phyloP scores from a whole-genome alignment of 2,888 invertebrate species.

The Epicampocera succincta region DNA sequence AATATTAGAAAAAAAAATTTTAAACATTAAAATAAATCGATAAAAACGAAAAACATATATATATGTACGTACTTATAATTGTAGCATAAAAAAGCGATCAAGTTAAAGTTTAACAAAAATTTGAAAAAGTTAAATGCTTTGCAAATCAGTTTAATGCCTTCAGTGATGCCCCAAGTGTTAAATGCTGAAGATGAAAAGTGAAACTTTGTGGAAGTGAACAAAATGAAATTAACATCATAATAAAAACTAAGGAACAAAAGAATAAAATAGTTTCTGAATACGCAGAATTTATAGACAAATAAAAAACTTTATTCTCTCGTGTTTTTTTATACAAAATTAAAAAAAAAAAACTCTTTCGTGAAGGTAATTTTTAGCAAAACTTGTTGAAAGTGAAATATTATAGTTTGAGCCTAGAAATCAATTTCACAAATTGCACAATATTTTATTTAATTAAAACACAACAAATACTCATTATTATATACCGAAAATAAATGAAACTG shows the following conservation, averaged over 20 bases:
- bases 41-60: too few species aligned
- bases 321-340: not conserved
- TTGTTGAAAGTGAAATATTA: constrained; percentile 51
- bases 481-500: not conserved
- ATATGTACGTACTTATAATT: too few species aligned
- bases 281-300: constrained; percentile 14
- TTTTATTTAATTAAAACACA: not conserved
- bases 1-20: too few species aligned
- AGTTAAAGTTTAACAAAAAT: constrained; percentile 22
- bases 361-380: constrained; percentile 48
- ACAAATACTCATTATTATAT: not conserved
- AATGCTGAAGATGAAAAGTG: constrained; percentile 47
- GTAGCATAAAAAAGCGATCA: too few species aligned
- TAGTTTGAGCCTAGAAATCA: not conserved
- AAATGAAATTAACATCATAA: constrained; percentile 59
- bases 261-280: constrained; percentile 27
- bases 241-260: constrained; percentile 15
- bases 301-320: not conserved
- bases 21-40: too few species aligned
- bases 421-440: constrained; percentile 41
- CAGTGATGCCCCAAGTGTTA: constrained; percentile 3
- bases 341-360: constrained; percentile 23
- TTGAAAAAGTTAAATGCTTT: constrained; percentile 17
- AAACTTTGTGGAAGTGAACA: constrained; percentile 38
- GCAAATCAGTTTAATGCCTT: constrained; percentile 10